These are phyloP conservation scores for Leptopilina syphax DNA, from an alignment of 2,888 invertebrate genomes.

Conservation along the genomic window DNA sequence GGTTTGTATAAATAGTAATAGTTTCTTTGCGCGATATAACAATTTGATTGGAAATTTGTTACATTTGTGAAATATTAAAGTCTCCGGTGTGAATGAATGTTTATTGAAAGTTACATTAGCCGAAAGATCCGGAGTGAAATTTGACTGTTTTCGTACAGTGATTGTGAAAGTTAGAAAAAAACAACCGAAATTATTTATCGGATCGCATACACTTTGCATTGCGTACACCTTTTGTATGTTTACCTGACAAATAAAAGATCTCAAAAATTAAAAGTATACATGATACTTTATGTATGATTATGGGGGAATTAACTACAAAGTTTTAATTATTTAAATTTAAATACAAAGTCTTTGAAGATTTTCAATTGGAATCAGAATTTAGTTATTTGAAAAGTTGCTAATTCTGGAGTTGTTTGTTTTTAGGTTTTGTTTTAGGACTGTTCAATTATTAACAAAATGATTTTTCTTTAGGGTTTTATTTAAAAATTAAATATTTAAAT, in stretches of 20 bases:
- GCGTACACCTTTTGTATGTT: conserved; percentile 72
- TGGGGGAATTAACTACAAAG: background rate
- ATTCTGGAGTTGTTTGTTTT: no score
- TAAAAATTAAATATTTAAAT: no score
- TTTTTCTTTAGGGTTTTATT: background rate
- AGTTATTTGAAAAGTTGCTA: no score
- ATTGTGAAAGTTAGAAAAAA: conserved; percentile 27
- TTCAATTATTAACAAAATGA: background rate
- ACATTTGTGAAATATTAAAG: conserved; percentile 36
- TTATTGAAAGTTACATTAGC: conserved; percentile 27
- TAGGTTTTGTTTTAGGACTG: no score
- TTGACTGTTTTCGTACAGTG: conserved; percentile 25
- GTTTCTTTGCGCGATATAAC: conserved; percentile 19
- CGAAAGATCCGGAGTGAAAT: conserved; percentile 21
- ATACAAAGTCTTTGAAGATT: no score
- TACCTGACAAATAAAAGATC: conserved; percentile 72
- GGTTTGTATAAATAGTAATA: background rate
- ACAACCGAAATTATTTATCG: conserved; percentile 53
- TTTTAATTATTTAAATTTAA: background rate
- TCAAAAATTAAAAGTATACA: conserved; percentile 63
- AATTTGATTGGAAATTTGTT: conserved; percentile 29
- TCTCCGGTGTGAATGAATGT: conserved; percentile 31
- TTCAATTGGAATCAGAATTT: no score
- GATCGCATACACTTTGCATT: conserved; percentile 67
- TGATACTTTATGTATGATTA: background rate